Evolutionary conservation across 2,797 vertebrate genomes (phyloP).

Genomic region (Siniperca obscura): DNA sequence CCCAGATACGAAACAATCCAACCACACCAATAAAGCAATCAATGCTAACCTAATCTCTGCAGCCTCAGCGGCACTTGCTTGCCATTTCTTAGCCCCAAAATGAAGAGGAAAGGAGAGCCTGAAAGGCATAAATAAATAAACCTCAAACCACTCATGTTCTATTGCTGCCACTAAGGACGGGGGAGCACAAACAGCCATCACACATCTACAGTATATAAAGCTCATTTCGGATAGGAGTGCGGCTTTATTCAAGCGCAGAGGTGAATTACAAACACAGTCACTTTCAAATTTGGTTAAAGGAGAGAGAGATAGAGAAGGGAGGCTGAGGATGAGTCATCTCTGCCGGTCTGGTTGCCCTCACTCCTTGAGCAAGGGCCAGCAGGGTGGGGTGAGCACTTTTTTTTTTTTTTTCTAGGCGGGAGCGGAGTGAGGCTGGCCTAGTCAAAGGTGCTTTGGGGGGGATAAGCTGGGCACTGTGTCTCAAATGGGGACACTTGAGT

Average conservation of each 20-base stretch:
- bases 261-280: constrained; percentile 71
- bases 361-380: constrained; percentile 39
- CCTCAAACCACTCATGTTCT: constrained; percentile 76
- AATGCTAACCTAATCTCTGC: constrained; percentile 82
- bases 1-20: constrained; percentile 80
- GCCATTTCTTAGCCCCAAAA: constrained; percentile 79
- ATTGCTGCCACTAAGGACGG: constrained; percentile 64
- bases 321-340: constrained; percentile 73
- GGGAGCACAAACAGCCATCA: constrained; percentile 42
- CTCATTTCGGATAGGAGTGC: constrained; percentile 57
- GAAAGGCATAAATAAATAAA: constrained; percentile 84
- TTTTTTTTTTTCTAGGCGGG: neutral
- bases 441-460: constrained; percentile 71
- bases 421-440: constrained; percentile 53
- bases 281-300: constrained; percentile 72
- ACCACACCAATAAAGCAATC: constrained; percentile 84
- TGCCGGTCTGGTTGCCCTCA: constrained; percentile 63
- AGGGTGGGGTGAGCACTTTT: constrained; percentile 36
- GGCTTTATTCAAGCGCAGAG: constrained; percentile 62
- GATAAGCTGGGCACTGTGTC: constrained; percentile 76
- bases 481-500: constrained; percentile 79
- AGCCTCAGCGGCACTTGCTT: constrained; percentile 77
- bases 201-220: constrained; percentile 66
- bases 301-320: constrained; percentile 38
- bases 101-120: constrained; percentile 81